Evolutionary conservation across 2,888 invertebrate genomes (phyloP), one percentile per base, ranked within the genome.

Genomic region (Argynnis bischoffii): DNA sequence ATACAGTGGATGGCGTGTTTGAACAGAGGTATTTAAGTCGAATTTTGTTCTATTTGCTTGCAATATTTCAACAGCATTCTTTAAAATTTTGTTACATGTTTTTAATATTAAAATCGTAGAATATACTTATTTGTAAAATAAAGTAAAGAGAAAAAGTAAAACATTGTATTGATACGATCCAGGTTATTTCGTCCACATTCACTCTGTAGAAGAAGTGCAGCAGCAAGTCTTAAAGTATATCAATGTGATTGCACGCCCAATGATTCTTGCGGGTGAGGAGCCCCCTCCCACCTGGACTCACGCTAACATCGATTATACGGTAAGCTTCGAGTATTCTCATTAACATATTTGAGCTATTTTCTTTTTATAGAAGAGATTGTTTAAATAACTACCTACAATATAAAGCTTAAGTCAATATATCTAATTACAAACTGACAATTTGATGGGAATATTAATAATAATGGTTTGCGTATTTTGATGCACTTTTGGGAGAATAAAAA

Each of bases 151-250:
- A 5, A 16, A n/a, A 51, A 31, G 15, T 55, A 3, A 35, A 55
- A n/a, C 0, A 35, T 26, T 55, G n/a, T 50, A 31, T 35, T 21
- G 13, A 14, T 64, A 14, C 3, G 54, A 60, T 70, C 66, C 82
- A 97, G 98, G 99, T n/a, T 98, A 95, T 85, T 98, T 96, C 89
- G 96, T 97, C 1, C 99, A 99, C 84, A 97, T 99, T 16, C 97
- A 97, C 75, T 97, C 98, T 0, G 94, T 99, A 79, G 98, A 99
- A 77, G 99, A 99, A 88, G 99, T 99, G 0, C 96, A 97, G 74
- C 98, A 98, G 85, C 97, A 99, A 85, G 99, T 99, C 26, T 90
- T 99, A 78, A 97, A 98, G 85, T 99, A 99, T 88, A 97, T 99
- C 74, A 96, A 97, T 69, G 98, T 99, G 4, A 96, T 99, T 82